Base-by-base conservation (phyloP, 1,140 invertebrate species). In the Caenorhabditis latens region DNA sequence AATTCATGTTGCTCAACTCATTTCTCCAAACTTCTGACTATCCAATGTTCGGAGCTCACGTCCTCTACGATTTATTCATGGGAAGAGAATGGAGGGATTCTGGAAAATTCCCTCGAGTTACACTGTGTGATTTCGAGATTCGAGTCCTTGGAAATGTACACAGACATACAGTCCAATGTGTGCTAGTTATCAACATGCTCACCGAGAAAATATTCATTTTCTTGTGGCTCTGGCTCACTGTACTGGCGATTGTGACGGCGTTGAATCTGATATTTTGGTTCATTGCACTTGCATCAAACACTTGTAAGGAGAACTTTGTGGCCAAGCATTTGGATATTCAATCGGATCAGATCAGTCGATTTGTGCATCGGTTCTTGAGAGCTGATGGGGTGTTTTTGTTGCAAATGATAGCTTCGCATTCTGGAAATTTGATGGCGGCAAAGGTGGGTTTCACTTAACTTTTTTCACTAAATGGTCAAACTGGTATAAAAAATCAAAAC, bases 1-100 rank as follows among this genome's bases (percentile, higher is more conserved):
- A 94, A 89, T 92, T 94, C 71, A 94, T 94, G 90, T 90, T 94
- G 84, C 90, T 94, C 63, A 94, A 94, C 90, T 90, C 90, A 53
- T 94, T 94, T 87, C 90, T 94, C 55, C 94, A 94, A 46, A 93
- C 93, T 42, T 83, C 89, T 61, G 93, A 94, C 79, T 94, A 93
- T 87, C 93, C 94, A 89, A 89, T 94, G 63, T 94, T 94, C 89
- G 94, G 94, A 50, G 91, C 93, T 0, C 93, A 94, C 89, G 93
- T 94, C 19, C 65, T 94, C 0, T 91, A 92, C 75, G 93, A 94
- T 84, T 86, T 94, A 43, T 90, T 93, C 9, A 89, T 88, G 90
- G 91, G 90, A 48, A 75, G 88, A 79, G 91, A 92, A 90, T 92
- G 91, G 91, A 87, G 87, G 57, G 91, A 92, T 84, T 90, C 90